Evolutionary conservation across 2,797 vertebrate species (phyloP).

Genomic region (Semotilus atromaculatus): DNA sequence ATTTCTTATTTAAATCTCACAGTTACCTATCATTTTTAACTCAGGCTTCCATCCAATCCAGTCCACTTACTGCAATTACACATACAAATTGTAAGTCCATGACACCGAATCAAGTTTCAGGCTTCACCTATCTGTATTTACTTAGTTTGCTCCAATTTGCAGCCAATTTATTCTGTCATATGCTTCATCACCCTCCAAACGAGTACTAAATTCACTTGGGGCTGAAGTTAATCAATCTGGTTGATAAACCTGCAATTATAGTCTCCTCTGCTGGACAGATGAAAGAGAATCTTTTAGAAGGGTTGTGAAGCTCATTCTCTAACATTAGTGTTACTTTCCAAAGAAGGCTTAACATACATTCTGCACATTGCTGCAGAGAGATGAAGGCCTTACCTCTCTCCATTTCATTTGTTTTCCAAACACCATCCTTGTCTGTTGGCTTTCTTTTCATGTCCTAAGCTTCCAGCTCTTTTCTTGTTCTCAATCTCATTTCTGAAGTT

Average conservation of each 20-base stretch:
- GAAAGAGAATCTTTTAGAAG: slow-evolving; percentile 18
- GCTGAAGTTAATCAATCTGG: slow-evolving; percentile 40
- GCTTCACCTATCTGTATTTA: slow-evolving; percentile 16
- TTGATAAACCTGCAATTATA: slow-evolving; percentile 45
- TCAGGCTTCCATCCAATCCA: background rate
- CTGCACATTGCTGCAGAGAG: slow-evolving; percentile 11
- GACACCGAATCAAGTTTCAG: background rate
- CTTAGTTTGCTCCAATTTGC: slow-evolving; percentile 43
- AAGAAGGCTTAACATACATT: slow-evolving; percentile 10
- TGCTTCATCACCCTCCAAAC: slow-evolving; percentile 44
- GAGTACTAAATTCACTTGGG: slow-evolving; percentile 15
- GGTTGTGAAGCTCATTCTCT: slow-evolving; percentile 45
- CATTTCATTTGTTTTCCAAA: slow-evolving; percentile 39
- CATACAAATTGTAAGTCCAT: slow-evolving; percentile 12
- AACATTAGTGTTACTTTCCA: slow-evolving; percentile 50
- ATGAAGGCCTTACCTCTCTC: slow-evolving; percentile 23
- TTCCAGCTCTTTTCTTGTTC: background rate
- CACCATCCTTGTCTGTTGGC: slow-evolving; percentile 3
- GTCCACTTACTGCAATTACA: slow-evolving; percentile 7
- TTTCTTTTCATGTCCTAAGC: slow-evolving; percentile 9
- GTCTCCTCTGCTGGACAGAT: slow-evolving; percentile 40
- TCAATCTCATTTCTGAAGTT: background rate
- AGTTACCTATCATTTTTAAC: background rate
- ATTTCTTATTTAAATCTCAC: background rate
- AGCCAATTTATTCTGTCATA: slow-evolving; percentile 34